A percentile compares a stretch with the other conserved stretches of the same genome.
These are phyloP conservation scores for Sylvia borin DNA, from an alignment of 2,797 vertebrate species.

Conservation along the genomic window DNA sequence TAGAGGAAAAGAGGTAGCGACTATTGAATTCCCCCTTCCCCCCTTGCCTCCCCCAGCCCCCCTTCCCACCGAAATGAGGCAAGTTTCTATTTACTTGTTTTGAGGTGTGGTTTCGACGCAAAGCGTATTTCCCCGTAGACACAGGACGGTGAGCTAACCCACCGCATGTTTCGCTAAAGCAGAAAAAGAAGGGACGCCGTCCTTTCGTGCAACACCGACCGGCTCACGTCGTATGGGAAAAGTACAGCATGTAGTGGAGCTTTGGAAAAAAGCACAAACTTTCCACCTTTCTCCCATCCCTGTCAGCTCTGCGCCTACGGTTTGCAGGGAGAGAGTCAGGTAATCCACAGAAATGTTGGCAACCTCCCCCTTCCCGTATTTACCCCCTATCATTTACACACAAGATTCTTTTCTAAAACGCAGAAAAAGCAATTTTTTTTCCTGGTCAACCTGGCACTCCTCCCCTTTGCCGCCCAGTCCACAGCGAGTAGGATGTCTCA, in stretches of 20 bases:
- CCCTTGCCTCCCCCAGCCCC: rapidly evolving
- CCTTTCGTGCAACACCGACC: neutral
- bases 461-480: slow-evolving; percentile 10
- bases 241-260: neutral
- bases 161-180: neutral
- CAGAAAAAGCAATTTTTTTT: neutral
- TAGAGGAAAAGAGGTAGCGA: neutral
- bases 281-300: neutral
- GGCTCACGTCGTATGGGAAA: neutral
- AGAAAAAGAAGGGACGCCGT: neutral
- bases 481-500: neutral
- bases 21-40: no score
- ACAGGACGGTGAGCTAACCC: neutral
- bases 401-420: neutral
- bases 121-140: neutral
- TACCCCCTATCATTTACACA: neutral
- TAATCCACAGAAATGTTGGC: neutral
- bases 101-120: slow-evolving; percentile 14
- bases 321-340: neutral
- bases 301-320: neutral
- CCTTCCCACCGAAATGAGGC: neutral
- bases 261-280: neutral
- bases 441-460: neutral
- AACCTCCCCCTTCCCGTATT: neutral
- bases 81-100: slow-evolving; percentile 39